A percentile compares a stretch with the other conserved stretches of the same genome.
Conservation (phyloP, 2,797 vertebrate genomes). For the Sebastes paucispinis region DNA sequence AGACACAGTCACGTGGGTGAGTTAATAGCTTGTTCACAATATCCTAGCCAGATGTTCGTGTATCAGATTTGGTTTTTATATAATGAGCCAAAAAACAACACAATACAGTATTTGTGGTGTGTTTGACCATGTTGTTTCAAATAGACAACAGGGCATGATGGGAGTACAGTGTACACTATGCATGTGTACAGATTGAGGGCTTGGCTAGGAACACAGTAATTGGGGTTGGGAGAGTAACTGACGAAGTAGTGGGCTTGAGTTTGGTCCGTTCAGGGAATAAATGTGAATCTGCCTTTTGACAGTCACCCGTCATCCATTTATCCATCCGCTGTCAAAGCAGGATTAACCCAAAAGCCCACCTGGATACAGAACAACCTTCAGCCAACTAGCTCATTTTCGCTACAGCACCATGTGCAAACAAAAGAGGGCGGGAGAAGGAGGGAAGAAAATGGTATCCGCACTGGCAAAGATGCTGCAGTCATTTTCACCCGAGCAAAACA, state of each 20-base stretch:
- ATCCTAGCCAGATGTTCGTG: constrained; percentile 18
- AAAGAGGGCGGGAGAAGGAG: constrained; percentile 34
- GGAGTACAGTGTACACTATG: background rate
- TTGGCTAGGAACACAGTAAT: constrained; percentile 55
- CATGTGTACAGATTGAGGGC: constrained; percentile 7
- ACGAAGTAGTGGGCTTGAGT: constrained; percentile 36
- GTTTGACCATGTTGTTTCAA: constrained; percentile 5
- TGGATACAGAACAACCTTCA: constrained; percentile 71
- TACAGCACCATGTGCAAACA: constrained; percentile 65
- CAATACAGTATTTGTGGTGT: background rate
- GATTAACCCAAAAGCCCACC: constrained; percentile 67
- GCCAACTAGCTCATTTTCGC: constrained; percentile 70
- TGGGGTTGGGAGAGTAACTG: constrained; percentile 34
- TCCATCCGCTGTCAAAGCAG: constrained; percentile 64
- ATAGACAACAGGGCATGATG: constrained; percentile 4
- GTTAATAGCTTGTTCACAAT: constrained; percentile 21
- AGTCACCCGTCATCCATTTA: constrained; percentile 67
- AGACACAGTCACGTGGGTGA: constrained; percentile 20
- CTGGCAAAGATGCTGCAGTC: constrained; percentile 62
- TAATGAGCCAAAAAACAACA: background rate
- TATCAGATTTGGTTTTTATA: constrained; percentile 20
- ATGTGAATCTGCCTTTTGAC: constrained; percentile 69
- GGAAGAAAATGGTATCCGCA: constrained; percentile 30
- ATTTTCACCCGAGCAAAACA: constrained; percentile 67
- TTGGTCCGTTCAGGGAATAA: constrained; percentile 60